A percentile compares a stretch with the other conserved stretches of the same genome.
phyloP scores from a whole-genome alignment of 2,797 vertebrate species.

The Typhlichthys subterraneus region DNA sequence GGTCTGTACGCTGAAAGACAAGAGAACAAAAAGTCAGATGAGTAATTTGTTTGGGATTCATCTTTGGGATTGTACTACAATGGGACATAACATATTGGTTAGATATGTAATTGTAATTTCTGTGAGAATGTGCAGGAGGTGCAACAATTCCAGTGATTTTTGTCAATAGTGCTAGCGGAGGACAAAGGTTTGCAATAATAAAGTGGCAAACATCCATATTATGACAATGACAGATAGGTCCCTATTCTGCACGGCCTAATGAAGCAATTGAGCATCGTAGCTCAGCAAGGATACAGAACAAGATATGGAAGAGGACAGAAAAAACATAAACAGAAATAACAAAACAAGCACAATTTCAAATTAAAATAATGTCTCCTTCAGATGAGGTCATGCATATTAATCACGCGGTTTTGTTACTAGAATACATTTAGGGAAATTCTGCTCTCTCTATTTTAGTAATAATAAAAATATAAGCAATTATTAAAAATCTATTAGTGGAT shows the following conservation, averaged over 20 bases:
- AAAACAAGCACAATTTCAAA: constrained; percentile 46
- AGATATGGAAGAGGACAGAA: constrained; percentile 26
- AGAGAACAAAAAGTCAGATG: constrained; percentile 50
- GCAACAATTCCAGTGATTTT: constrained; percentile 66
- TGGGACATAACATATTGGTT: constrained; percentile 16
- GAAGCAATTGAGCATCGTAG: constrained; percentile 71
- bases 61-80: not conserved
- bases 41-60: constrained; percentile 18
- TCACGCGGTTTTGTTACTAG: constrained; percentile 17
- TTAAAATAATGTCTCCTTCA: constrained; percentile 23
- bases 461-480: not conserved
- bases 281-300: constrained; percentile 67
- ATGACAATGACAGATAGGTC: constrained; percentile 79
- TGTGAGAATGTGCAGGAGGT: constrained; percentile 21
- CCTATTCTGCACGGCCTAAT: constrained; percentile 70
- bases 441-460: constrained; percentile 7
- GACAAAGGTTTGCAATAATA: constrained; percentile 75
- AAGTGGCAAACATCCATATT: constrained; percentile 79
- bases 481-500: constrained; percentile 19
- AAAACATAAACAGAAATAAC: constrained; percentile 48
- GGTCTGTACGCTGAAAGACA: constrained; percentile 92
- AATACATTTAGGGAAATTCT: constrained; percentile 11
- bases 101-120: not conserved
- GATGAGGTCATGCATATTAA: constrained; percentile 26
- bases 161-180: constrained; percentile 74